A percentile compares a stretch with the other conserved stretches of the same genome.
Evolutionary conservation across 2,888 invertebrate species (phyloP).

Genomic region (Macrophya alboannulata): DNA sequence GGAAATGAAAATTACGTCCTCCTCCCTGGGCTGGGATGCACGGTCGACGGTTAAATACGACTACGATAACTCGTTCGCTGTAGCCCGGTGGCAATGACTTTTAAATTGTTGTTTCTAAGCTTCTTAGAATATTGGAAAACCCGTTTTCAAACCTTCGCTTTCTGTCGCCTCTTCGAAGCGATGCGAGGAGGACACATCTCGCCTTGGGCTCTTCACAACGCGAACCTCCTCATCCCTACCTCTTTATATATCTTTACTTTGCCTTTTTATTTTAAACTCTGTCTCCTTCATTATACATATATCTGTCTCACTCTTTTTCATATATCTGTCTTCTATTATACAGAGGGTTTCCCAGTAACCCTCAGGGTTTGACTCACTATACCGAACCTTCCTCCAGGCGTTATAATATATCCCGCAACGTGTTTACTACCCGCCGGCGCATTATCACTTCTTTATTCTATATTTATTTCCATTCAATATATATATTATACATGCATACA

Average conservation of each 20-base stretch:
- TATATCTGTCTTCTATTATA: not conserved
- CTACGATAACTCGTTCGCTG: conserved; percentile 32
- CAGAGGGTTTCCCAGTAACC: conserved; percentile 71
- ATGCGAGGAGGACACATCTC: conserved; percentile 53
- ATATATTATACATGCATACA: not conserved
- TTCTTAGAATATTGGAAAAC: conserved; percentile 67
- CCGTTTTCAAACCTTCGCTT: conserved; percentile 68
- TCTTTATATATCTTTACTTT: not conserved
- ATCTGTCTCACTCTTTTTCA: conserved; percentile 15
- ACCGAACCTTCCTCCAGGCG: conserved; percentile 45
- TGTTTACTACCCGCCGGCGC: conserved; percentile 54
- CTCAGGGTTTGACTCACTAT: conserved; percentile 69
- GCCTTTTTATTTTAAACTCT: not conserved
- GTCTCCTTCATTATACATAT: not conserved
- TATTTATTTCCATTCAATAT: conserved; percentile 38
- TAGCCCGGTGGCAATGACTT: conserved; percentile 52
- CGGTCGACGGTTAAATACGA: not conserved
- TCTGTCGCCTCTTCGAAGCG: conserved; percentile 58
- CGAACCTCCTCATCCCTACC: not conserved
- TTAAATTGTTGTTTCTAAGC: conserved; percentile 55
- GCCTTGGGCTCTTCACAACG: conserved; percentile 50
- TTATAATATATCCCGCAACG: conserved; percentile 21
- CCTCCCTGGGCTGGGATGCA: not conserved
- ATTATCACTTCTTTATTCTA: conserved; percentile 46
- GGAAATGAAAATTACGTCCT: conserved; percentile 23